Conservation (phyloP, 2,113 vertebrate species). For the Gambusia affinis region DNA sequence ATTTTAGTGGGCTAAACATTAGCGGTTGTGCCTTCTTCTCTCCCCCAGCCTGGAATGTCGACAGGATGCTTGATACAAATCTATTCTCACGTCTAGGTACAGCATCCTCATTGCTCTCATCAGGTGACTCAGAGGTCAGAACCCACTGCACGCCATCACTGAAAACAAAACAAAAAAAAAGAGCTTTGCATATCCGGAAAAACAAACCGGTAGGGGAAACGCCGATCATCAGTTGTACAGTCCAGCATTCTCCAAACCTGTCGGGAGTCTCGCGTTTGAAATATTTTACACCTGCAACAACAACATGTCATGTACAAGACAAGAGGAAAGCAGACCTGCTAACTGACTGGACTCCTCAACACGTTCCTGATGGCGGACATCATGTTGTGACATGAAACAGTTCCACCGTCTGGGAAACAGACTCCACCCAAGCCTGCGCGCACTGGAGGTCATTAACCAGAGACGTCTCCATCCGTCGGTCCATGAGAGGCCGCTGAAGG, state of each 20-base stretch:
- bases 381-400: constrained; percentile 35
- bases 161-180: not conserved
- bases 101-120: constrained; percentile 7
- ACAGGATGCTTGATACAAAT: not conserved
- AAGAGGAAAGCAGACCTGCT: constrained; percentile 51
- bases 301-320: constrained; percentile 19
- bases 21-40: not conserved
- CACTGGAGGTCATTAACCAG: constrained; percentile 24
- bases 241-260: constrained; percentile 29
- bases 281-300: constrained; percentile 39
- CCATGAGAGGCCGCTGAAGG: constrained; percentile 19
- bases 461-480: constrained; percentile 7
- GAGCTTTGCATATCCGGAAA: not conserved
- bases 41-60: not conserved
- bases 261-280: constrained; percentile 5
- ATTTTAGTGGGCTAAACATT: not conserved
- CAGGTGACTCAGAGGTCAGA: constrained; percentile 10
- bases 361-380: constrained; percentile 31
- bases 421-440: constrained; percentile 1
- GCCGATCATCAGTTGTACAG: constrained; percentile 41
- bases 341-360: constrained; percentile 54
- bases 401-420: constrained; percentile 15
- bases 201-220: constrained; percentile 23
- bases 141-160: constrained; percentile 24
- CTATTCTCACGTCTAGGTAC: constrained; percentile 16